Evolutionary conservation across 2,888 invertebrate species (phyloP).

Genomic region (Fissipunctia ypsillon): DNA sequence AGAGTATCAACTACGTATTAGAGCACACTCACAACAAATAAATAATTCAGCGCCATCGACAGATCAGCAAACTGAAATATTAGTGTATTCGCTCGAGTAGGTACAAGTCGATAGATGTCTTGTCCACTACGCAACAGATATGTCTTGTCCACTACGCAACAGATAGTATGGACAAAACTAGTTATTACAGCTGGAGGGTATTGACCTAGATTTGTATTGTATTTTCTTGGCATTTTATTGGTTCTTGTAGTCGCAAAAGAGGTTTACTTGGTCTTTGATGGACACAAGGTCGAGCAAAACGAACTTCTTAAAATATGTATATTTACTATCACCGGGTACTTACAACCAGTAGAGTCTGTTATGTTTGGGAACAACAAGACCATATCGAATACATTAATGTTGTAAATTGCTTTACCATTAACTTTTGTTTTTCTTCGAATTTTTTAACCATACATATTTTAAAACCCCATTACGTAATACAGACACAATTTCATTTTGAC

Average conservation of each 20-base stretch:
- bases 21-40: constrained; percentile 6
- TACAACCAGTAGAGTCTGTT: not conserved
- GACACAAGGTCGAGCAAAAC: not conserved
- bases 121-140: not conserved
- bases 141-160: constrained; percentile 13
- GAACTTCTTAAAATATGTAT: not conserved
- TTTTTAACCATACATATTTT: not conserved
- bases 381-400: not conserved
- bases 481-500: not conserved
- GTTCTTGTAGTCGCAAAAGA: not conserved
- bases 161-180: constrained; percentile 16
- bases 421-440: not conserved
- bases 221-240: constrained; percentile 16
- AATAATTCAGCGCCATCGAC: constrained; percentile 14
- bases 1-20: not conserved
- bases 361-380: not conserved
- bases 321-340: not conserved
- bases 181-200: constrained; percentile 21
- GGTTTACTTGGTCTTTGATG: not conserved
- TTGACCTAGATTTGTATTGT: constrained; percentile 9
- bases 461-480: not conserved
- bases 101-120: constrained; percentile 27
- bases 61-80: constrained; percentile 24
- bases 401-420: not conserved
- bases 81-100: constrained; percentile 6